Conservation (phyloP, 64 coral and sea anemone species). For the Acropora tenuis region DNA sequence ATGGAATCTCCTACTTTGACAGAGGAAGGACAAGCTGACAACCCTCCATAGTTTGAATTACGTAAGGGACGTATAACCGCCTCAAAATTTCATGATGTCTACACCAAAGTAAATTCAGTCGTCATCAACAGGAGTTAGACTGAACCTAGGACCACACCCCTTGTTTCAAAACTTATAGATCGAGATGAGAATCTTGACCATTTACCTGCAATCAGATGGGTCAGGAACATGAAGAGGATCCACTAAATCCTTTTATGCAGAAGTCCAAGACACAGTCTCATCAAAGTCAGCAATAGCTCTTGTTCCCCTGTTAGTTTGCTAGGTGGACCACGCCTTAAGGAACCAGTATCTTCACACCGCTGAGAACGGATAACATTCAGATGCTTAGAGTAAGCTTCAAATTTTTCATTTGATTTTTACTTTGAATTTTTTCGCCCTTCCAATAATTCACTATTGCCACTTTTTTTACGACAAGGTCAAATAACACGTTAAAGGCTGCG, state of each 20-base stretch:
- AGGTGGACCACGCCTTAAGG: conserved; percentile 22
- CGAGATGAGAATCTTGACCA: conserved; percentile 36
- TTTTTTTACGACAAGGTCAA: conserved; percentile 11
- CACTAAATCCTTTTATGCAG: conserved; percentile 62
- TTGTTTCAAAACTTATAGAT: conserved; percentile 36
- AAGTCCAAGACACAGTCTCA: conserved; percentile 18
- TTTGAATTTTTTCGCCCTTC: conserved; percentile 13
- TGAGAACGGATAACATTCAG: conserved; percentile 7
- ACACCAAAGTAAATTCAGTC: conserved; percentile 57
- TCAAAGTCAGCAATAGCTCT: conserved; percentile 40
- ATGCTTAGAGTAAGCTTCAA: conserved; percentile 4
- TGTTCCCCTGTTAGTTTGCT: conserved; percentile 31
- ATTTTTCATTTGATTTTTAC: background rate
- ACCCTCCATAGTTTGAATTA: background rate
- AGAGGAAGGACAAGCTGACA: conserved; percentile 17
- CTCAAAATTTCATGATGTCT: conserved; percentile 59
- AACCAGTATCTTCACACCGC: conserved; percentile 23
- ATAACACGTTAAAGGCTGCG: conserved; percentile 3
- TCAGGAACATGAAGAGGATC: conserved; percentile 28
- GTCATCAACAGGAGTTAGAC: conserved; percentile 26
- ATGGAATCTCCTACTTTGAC: conserved; percentile 34
- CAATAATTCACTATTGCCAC: conserved; percentile 21
- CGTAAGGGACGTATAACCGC: conserved; percentile 60
- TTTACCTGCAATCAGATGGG: conserved; percentile 67
- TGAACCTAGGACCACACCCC: conserved; percentile 57